Evolutionary conservation across 2,113 vertebrate species (phyloP).

Genomic region (Colaptes auratus): DNA sequence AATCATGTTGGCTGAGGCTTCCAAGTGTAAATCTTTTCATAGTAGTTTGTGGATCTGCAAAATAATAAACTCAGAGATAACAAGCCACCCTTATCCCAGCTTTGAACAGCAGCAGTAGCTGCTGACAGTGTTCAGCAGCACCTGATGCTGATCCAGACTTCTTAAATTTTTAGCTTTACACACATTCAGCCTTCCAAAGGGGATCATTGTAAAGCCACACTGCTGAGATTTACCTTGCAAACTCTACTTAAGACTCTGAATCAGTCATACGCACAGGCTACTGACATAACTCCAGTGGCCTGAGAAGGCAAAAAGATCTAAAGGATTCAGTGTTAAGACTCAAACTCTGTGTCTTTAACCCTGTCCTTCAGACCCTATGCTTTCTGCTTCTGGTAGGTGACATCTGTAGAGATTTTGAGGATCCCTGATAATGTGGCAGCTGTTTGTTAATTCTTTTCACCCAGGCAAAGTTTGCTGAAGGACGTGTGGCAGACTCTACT

Average conservation of each 20-base stretch:
- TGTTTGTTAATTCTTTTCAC: not conserved
- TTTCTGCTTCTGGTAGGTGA: slow-evolving; percentile 20
- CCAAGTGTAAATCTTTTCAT: not conserved
- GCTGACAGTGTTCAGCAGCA: not conserved
- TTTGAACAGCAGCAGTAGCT: slow-evolving; percentile 31
- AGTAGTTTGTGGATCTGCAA: not conserved
- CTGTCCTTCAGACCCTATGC: not conserved
- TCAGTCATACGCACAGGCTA: not conserved
- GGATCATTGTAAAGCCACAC: slow-evolving; percentile 68
- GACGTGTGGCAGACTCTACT: not conserved
- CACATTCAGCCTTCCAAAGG: slow-evolving; percentile 48
- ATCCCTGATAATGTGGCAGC: not conserved
- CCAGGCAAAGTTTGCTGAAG: not conserved
- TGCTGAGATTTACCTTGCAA: slow-evolving; percentile 61
- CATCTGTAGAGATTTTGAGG: not conserved
- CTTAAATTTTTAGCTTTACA: slow-evolving; percentile 49
- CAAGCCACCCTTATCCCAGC: slow-evolving; percentile 41
- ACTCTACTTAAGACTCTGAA: slow-evolving; percentile 42
- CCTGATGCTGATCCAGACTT: slow-evolving; percentile 61
- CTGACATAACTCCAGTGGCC: slow-evolving; percentile 4
- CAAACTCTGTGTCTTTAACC: not conserved
- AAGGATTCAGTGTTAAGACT: slow-evolving; percentile 10
- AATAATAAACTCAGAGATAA: slow-evolving; percentile 48
- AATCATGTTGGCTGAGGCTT: not conserved
- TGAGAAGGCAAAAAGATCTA: slow-evolving; percentile 13